Base-by-base conservation (phyloP, 2,113 vertebrate genomes). In the Syrrhaptes paradoxus region DNA sequence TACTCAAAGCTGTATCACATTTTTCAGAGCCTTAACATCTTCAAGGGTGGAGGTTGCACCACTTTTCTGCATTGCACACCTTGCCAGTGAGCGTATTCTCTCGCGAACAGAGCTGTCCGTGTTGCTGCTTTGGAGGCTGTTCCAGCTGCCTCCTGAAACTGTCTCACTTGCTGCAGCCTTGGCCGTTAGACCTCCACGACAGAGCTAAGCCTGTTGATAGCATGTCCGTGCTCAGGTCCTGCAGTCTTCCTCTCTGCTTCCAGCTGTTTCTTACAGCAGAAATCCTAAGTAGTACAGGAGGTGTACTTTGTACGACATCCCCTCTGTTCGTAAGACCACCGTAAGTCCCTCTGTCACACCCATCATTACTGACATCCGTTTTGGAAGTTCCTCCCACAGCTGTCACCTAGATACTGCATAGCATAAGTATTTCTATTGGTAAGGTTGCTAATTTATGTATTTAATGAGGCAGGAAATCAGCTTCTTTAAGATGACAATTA, bases 281-380 rank as follows among this genome's bases (percentile, higher is more conserved):
- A 87, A 24, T 43, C 24, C 11, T 28, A 21, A 29, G 24, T 18
- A 68, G 34, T 29, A 20, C 18, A 15, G 0, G 0, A 45, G 31
- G 38, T 80, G 36, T 18, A 4, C 68, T 54, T 68, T 73, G n/a
- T 38, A 63, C 17, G 48, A 14, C 9, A 4, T 41, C 28, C 11
- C 7, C 17, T 36, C 14, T 26, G 25, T 10, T 25, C 25, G 3
- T 46, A 36, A 28, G 75, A 14, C 11, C 9, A 5, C 7, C 4
- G 32, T 49, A 34, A 58, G 58, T 49, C 34, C 20, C 25, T 49
- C n/a, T 34, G 34, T 62, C 15, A 16, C 41, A 28, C 38, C 22
- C 13, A 5, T 32, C 4, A 0, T 55, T 78, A 29, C 14, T 31
- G 45, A 22, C 26, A 51, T 28, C 28, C 3, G 0, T 48, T 66